Percentiles rank a stretch among this genome's conserved stretches.
Evolutionary conservation across 1,140 invertebrate species (phyloP).

Genomic region (Pseudoatta argentina): DNA sequence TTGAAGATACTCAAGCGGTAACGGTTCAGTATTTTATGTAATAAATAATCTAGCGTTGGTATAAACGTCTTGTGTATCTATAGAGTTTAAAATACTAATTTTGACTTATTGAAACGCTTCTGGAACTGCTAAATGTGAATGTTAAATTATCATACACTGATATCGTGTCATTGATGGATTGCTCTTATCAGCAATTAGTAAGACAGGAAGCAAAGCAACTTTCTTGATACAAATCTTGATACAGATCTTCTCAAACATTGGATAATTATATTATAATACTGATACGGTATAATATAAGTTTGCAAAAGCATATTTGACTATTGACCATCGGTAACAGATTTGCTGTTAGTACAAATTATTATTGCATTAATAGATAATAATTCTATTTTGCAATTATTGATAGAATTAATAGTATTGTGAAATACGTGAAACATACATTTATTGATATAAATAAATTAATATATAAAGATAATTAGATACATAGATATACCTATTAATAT

Average conservation of each 20-base stretch:
- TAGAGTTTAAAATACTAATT: constrained; percentile 30
- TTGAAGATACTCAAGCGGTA: not conserved
- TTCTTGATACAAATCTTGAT: not conserved
- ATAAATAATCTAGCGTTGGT: not conserved
- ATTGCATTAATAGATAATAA: not conserved
- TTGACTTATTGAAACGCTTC: not conserved
- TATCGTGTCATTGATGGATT: not conserved
- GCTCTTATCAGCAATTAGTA: constrained; percentile 17
- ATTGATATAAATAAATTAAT: not conserved
- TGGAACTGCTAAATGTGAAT: not conserved
- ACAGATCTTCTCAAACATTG: not conserved
- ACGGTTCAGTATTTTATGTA: not conserved
- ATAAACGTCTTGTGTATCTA: not conserved
- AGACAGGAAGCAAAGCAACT: not conserved
- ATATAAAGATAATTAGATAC: not conserved
- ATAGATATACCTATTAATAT: constrained; percentile 14
- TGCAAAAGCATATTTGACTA: not conserved
- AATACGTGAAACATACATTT: not conserved
- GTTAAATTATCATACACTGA: not conserved
- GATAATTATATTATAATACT: not conserved
- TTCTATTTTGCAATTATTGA: not conserved
- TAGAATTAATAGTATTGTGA: not conserved
- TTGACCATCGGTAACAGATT: not conserved
- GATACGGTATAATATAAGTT: not conserved
- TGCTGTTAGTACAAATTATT: not conserved